Evolutionary conservation across 2,113 vertebrate genomes (phyloP).

Genomic region (Chitala chitala): DNA sequence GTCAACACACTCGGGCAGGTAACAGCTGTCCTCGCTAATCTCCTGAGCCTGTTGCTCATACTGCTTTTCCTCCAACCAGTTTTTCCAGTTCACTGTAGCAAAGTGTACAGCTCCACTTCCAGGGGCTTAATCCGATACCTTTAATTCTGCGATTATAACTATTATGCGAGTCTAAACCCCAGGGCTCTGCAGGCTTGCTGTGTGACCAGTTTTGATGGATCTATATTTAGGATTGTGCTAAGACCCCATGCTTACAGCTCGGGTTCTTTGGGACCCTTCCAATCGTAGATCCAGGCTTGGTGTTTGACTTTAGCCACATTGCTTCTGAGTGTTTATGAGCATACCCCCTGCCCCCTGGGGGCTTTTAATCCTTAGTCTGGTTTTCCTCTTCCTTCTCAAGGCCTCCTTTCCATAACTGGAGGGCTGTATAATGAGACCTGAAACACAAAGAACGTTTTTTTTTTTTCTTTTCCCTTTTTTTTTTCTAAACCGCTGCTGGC

Average conservation of each 20-base stretch:
- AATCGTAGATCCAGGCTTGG: constrained; percentile 52
- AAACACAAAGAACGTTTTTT: too few relatives aligned
- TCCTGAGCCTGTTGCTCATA: background rate
- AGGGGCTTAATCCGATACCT: background rate
- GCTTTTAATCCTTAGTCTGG: too few relatives aligned
- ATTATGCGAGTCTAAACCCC: background rate
- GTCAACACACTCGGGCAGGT: background rate
- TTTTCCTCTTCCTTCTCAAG: too few relatives aligned
- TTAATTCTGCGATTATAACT: background rate
- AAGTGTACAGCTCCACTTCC: too few relatives aligned
- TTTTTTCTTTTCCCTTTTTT: too few relatives aligned
- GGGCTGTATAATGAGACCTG: too few relatives aligned
- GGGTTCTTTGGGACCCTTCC: background rate
- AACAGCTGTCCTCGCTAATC: background rate
- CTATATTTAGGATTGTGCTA: background rate
- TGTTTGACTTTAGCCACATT: constrained; percentile 39
- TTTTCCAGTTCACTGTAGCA: background rate
- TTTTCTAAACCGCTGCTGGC: too few relatives aligned
- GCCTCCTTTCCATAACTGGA: too few relatives aligned
- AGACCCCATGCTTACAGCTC: background rate
- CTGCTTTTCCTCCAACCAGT: background rate
- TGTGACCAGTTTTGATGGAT: background rate
- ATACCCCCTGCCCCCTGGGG: too few relatives aligned
- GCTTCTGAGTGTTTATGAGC: constrained; percentile 49
- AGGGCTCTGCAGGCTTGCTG: background rate